Conservation (phyloP, 2,113 vertebrate species). For the Cervus canadensis region DNA sequence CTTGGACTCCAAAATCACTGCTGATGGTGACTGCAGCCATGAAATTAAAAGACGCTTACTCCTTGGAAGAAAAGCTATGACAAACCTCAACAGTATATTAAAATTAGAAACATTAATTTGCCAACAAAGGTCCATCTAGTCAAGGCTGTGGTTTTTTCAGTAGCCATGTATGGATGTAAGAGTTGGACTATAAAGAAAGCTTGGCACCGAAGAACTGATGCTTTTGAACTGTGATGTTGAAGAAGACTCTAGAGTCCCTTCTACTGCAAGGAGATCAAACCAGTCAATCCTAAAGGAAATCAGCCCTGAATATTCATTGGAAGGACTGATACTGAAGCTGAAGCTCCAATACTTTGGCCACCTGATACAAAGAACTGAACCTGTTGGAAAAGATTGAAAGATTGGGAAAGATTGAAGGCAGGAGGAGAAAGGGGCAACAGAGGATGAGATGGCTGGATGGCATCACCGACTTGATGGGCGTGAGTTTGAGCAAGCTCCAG, state of each 20-base stretch:
- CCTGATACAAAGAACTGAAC: not conserved
- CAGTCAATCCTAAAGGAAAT: not conserved
- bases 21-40: not conserved
- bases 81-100: not conserved
- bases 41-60: not conserved
- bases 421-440: not conserved
- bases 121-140: not conserved
- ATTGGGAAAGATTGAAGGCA: not conserved
- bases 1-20: not conserved
- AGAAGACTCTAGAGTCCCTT: not conserved
- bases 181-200: not conserved
- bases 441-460: not conserved
- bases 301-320: not conserved
- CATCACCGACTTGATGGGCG: fast-evolving
- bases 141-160: not conserved
- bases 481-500: not conserved
- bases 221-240: not conserved
- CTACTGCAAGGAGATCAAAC: not conserved
- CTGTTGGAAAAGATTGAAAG: not conserved
- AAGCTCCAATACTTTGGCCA: not conserved
- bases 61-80: not conserved
- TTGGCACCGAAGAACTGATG: not conserved
- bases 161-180: not conserved
- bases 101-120: not conserved
- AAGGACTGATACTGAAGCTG: not conserved